Percentiles rank a stretch among this genome's conserved stretches.
phyloP scores from a whole-genome alignment of 2,888 invertebrate genomes.

The Diabrotica balteata region DNA sequence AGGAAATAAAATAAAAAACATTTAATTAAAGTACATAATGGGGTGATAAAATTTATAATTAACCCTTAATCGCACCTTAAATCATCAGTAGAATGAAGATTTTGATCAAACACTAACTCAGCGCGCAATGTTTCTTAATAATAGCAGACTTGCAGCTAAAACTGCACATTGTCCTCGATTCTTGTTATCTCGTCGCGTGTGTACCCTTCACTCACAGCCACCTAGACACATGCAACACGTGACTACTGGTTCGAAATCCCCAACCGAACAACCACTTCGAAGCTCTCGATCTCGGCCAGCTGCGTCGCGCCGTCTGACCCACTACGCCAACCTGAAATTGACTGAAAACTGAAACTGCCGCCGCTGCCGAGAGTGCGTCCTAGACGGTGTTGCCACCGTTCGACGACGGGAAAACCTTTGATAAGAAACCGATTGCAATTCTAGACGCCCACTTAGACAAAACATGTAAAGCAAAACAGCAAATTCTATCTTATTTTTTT shows the following conservation, averaged over 20 bases:
- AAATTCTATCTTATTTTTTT: too few species aligned
- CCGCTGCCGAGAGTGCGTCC: not conserved
- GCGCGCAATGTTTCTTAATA: not conserved
- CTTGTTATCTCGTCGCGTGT: not conserved
- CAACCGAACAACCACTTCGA: constrained; percentile 1
- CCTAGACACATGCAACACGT: constrained; percentile 20
- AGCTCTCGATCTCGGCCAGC: constrained; percentile 1
- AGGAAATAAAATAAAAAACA: too few species aligned
- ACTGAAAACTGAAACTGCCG: constrained; percentile 23
- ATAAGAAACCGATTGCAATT: too few species aligned
- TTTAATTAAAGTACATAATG: too few species aligned
- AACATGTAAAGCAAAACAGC: too few species aligned
- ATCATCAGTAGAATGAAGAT: constrained; percentile 1
- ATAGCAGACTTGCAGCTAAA: not conserved
- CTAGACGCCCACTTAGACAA: too few species aligned
- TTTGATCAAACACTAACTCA: not conserved
- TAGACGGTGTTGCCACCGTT: too few species aligned
- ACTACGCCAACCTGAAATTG: constrained; percentile 14
- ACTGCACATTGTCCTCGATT: not conserved
- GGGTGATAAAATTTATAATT: too few species aligned
- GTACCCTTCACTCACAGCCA: constrained; percentile 4
- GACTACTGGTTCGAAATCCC: constrained; percentile 16
- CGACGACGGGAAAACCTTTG: too few species aligned
- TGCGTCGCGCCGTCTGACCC: constrained; percentile 6
- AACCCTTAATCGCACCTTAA: not conserved